These are phyloP conservation scores for Aporrectodea caliginosa DNA, from an alignment of 1,140 invertebrate species.

Conservation along the genomic window DNA sequence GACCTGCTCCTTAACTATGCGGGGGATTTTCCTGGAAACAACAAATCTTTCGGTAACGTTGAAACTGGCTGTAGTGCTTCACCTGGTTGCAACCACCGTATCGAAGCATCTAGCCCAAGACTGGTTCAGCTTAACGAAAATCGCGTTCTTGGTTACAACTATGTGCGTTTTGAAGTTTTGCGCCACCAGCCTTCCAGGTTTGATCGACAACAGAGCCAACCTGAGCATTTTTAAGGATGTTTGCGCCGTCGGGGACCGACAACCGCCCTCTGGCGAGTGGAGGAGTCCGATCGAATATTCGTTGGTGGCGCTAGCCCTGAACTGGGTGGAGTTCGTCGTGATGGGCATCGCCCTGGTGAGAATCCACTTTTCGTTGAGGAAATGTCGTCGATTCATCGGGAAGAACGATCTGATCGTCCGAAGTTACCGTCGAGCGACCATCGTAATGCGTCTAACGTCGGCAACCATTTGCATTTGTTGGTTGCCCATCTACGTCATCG, in stretches of 20 bases:
- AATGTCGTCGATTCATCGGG: background rate
- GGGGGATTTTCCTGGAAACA: background rate
- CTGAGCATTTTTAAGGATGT: background rate
- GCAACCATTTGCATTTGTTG: background rate
- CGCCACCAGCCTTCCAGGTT: background rate
- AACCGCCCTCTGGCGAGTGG: background rate
- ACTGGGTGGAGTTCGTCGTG: background rate
- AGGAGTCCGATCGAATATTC: background rate
- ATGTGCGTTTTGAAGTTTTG: background rate
- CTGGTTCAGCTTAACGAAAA: background rate
- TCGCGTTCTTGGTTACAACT: background rate
- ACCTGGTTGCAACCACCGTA: background rate
- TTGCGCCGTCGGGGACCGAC: background rate
- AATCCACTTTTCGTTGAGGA: background rate
- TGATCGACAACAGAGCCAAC: background rate
- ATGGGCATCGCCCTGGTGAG: background rate
- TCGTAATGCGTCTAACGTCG: background rate
- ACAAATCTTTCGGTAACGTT: background rate
- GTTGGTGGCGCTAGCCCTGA: background rate
- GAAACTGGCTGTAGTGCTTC: background rate
- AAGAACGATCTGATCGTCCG: background rate
- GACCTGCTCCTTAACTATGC: background rate
- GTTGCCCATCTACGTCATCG: background rate
- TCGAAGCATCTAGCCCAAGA: background rate
- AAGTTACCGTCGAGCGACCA: background rate